These are phyloP conservation scores for Vireo altiloquus DNA, from an alignment of 2,113 vertebrate species.

Conservation along the genomic window DNA sequence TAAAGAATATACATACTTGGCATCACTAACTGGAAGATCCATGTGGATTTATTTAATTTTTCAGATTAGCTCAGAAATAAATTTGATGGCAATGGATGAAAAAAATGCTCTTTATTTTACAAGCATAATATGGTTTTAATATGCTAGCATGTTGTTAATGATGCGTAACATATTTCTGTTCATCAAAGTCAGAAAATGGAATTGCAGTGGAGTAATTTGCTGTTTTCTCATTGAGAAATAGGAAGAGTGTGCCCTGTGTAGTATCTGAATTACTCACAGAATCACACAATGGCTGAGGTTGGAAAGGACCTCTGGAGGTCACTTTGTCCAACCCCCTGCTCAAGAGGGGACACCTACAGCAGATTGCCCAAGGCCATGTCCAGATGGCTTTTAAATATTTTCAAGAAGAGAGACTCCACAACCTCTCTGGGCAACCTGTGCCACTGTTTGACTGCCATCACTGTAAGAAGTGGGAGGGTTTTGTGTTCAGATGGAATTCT, in stretches of 20 bases:
- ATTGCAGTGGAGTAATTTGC: background rate
- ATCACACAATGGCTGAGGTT: background rate
- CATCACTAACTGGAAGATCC: background rate
- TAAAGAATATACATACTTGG: background rate
- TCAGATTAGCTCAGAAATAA: background rate
- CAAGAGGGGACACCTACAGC: background rate
- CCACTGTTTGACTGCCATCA: background rate
- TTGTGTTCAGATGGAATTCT: background rate
- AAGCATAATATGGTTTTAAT: slow-evolving; percentile 24
- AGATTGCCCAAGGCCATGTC: background rate
- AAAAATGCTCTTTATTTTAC: slow-evolving; percentile 9
- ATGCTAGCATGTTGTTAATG: background rate
- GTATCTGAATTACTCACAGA: background rate
- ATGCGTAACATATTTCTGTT: background rate
- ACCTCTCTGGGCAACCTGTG: background rate
- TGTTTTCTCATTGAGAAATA: background rate
- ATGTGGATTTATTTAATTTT: background rate
- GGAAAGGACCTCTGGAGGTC: background rate
- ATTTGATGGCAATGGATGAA: background rate
- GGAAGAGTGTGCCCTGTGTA: background rate
- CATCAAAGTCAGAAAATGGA: background rate
- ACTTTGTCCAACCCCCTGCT: background rate
- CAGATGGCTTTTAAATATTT: background rate
- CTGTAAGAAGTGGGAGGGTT: background rate
- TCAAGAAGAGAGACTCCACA: background rate